These are phyloP conservation scores for Dolichopus griseipennis DNA, from an alignment of 2,888 invertebrate genomes.

Conservation along the genomic window DNA sequence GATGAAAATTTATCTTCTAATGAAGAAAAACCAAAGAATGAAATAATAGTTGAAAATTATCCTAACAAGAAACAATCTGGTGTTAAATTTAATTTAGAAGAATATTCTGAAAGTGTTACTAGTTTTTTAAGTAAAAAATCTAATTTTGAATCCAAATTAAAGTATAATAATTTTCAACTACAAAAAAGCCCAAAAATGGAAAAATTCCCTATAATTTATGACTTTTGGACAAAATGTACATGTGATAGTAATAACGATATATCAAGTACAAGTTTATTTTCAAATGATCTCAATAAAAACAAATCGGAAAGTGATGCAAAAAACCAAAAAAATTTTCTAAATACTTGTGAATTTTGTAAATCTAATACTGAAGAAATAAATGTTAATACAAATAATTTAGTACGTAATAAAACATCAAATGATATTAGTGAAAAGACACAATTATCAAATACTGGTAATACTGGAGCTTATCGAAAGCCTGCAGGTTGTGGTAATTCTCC, in stretches of 20 bases:
- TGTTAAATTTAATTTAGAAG: conserved; percentile 64
- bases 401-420: not conserved
- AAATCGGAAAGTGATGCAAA: conserved; percentile 34
- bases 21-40: conserved; percentile 9
- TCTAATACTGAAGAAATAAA: not conserved
- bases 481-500: not conserved
- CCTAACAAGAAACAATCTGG: conserved; percentile 55
- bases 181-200: not conserved
- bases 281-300: conserved; percentile 24
- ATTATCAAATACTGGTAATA: not conserved
- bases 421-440: not conserved
- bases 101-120: conserved; percentile 63
- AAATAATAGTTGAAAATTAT: conserved; percentile 21
- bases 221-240: conserved; percentile 27
- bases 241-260: conserved; percentile 13
- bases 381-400: not conserved
- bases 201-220: conserved; percentile 11
- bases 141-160: conserved; percentile 34
- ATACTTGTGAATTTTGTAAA: conserved; percentile 10
- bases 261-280: conserved; percentile 17
- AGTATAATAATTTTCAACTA: conserved; percentile 36
- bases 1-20: conserved; percentile 32
- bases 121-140: conserved; percentile 67
- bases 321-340: conserved; percentile 32
- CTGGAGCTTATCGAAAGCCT: not conserved